Base-by-base conservation (phyloP, 2,888 invertebrate genomes). In the Lepeophtheirus nordmannii region DNA sequence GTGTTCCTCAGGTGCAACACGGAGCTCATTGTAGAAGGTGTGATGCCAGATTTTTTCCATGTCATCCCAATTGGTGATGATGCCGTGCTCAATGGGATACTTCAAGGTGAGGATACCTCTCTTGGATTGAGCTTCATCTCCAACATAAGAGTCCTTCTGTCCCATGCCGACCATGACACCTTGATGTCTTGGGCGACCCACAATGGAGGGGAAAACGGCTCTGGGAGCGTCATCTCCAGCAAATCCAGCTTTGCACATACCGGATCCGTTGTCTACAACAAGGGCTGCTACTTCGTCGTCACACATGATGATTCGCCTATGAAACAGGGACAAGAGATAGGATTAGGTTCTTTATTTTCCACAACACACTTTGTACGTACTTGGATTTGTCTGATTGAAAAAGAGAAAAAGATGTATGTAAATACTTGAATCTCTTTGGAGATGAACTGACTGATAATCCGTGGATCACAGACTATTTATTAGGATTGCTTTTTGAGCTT, bases 31-130 rank as follows among this genome's bases (percentile, higher is more conserved):
- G 86, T 93, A 93, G 85, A 93, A 93, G 74, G 93, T 92, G 82
- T 94, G 93, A 78, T 94, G 93, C 93, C 93, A 94, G 81, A 94
- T 93, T 80, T 94, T 92, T 80, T 94, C 93, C 93, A 94, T 93
- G 74, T 92, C 92, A 74, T 93, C 92, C 93, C 93, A 93, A 83
- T 93, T 92, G 78, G 92, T 93, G 75, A 93, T 89, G 79, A 93
- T 92, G 74, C 92, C 92, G 80, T 93, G 92, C 78, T 93, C 92
- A 77, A 93, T 92, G 74, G 92, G 92, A 80, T 93, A 93, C 77
- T 92, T 92, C 76, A 93, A 80, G 71, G 91, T 92, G 73, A 80
- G 75, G 73, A 80, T 76, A 73, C 79, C 79, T 72, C 79, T 73
- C 73, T 79, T 93, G 81, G 87, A 76, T 79, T 93, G 92, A 74